Percentiles rank a stretch among this genome's conserved stretches.
Evolutionary conservation across 2,888 invertebrate genomes (phyloP).

Genomic region (Eristalis intricaria): DNA sequence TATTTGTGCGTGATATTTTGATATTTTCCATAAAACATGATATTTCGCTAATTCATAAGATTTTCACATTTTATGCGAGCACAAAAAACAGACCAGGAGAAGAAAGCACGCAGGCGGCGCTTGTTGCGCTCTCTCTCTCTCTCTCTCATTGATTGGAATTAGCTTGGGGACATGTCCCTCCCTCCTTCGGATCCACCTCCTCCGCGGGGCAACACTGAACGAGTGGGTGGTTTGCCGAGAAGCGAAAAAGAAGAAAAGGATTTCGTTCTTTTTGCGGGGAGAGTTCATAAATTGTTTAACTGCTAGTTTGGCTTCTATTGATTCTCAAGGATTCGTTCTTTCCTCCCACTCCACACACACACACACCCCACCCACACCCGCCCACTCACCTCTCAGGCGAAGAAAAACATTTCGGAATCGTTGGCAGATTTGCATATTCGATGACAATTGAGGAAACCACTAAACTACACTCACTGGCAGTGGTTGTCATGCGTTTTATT

Average conservation of each 20-base stretch:
- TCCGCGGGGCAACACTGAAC: neutral
- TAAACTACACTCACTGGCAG: conserved; percentile 43
- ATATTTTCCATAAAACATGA: conserved; percentile 76
- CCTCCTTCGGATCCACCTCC: too few relatives aligned
- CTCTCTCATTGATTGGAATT: conserved; percentile 28
- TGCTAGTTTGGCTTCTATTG: conserved; percentile 49
- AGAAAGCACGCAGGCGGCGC: neutral
- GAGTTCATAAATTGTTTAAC: conserved; percentile 30
- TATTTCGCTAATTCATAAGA: conserved; percentile 79
- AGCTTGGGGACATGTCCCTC: conserved; percentile 17
- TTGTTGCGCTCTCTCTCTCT: conserved; percentile 7
- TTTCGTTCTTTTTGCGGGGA: conserved; percentile 1
- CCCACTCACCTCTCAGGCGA: neutral
- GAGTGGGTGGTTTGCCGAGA: neutral
- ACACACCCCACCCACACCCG: neutral
- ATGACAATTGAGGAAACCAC: conserved; percentile 40
- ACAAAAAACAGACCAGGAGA: conserved; percentile 18
- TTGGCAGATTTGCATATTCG: conserved; percentile 44
- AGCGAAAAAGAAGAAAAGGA: neutral
- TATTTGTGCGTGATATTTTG: conserved; percentile 77
- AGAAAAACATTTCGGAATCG: conserved; percentile 13
- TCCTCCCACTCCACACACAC: neutral
- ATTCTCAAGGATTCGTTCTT: neutral
- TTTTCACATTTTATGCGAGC: conserved; percentile 62
- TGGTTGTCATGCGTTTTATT: conserved; percentile 35